Evolutionary conservation across 2,113 vertebrate species (phyloP).

Genomic region (Cebidichthys violaceus): DNA sequence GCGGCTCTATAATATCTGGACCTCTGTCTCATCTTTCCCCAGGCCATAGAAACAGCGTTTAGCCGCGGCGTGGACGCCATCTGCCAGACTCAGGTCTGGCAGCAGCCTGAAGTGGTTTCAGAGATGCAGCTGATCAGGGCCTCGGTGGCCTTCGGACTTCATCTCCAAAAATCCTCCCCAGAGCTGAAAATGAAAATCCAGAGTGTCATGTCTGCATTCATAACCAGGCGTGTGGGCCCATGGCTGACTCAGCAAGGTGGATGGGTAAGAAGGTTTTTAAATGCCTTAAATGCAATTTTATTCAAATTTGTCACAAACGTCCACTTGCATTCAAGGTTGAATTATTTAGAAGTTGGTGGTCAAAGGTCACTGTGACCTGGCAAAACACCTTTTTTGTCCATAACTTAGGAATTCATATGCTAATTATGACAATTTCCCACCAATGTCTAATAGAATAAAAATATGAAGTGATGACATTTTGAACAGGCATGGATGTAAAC

Average conservation of each 20-base stretch:
- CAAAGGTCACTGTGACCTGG: no score
- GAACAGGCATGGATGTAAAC: no score
- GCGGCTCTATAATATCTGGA: background rate
- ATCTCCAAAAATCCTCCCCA: slow-evolving; percentile 66
- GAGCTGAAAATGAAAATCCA: slow-evolving; percentile 46
- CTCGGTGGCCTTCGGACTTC: slow-evolving; percentile 60
- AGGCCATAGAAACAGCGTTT: slow-evolving; percentile 64
- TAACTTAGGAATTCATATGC: no score
- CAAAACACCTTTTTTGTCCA: no score
- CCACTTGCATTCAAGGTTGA: no score
- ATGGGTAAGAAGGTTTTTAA: slow-evolving; percentile 75
- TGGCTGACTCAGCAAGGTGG: slow-evolving; percentile 80
- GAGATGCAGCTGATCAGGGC: slow-evolving; percentile 78
- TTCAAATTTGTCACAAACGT: no score
- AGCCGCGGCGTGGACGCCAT: slow-evolving; percentile 51
- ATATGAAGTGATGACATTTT: no score
- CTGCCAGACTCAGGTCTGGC: slow-evolving; percentile 32
- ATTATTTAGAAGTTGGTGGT: no score
- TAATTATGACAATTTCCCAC: no score
- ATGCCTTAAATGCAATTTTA: no score
- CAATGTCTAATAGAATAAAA: no score
- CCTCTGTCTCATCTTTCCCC: background rate
- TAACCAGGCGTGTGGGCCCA: slow-evolving; percentile 55
- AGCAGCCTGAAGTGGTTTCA: slow-evolving; percentile 55
- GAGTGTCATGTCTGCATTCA: slow-evolving; percentile 43